Conservation (phyloP, 2,797 vertebrate genomes). For the Bradypus variegatus region DNA sequence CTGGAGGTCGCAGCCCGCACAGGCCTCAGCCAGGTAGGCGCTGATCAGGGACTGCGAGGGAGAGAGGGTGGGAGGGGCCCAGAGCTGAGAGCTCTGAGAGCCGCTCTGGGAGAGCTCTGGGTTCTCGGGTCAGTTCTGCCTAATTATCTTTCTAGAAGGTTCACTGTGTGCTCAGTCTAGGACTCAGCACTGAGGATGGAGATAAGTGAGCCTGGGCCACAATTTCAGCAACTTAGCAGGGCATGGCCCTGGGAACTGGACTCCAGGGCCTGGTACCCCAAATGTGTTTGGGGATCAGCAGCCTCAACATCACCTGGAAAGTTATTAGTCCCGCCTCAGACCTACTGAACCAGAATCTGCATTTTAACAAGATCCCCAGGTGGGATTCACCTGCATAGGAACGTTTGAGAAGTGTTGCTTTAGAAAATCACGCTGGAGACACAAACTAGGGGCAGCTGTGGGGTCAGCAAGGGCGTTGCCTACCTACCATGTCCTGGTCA, state of each 20-base stretch:
- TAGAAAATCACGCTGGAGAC: background rate
- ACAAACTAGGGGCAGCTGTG: too few relatives aligned
- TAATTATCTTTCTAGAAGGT: background rate
- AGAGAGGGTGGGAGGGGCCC: background rate
- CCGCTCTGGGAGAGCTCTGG: background rate
- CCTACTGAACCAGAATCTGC: background rate
- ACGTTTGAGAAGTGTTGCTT: background rate
- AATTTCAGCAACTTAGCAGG: background rate
- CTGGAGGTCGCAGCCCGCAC: conserved; percentile 67
- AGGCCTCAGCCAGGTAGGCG: conserved; percentile 74
- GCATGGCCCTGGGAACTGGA: accelerated
- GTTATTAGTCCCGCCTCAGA: background rate
- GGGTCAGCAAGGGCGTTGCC: accelerated
- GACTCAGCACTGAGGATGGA: background rate
- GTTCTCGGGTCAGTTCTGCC: background rate
- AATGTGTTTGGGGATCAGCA: background rate
- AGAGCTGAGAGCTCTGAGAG: background rate
- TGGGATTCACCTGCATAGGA: too few relatives aligned
- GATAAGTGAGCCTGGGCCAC: background rate
- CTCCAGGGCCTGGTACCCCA: background rate
- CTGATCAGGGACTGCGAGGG: conserved; percentile 68
- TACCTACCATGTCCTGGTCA: conserved; percentile 80
- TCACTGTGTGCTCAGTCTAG: background rate
- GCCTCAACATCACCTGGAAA: accelerated
- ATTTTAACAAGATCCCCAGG: background rate